Evolutionary conservation across 2,113 vertebrate genomes (phyloP), one percentile per base, ranked within the genome.

Genomic region (Mirza zaza): DNA sequence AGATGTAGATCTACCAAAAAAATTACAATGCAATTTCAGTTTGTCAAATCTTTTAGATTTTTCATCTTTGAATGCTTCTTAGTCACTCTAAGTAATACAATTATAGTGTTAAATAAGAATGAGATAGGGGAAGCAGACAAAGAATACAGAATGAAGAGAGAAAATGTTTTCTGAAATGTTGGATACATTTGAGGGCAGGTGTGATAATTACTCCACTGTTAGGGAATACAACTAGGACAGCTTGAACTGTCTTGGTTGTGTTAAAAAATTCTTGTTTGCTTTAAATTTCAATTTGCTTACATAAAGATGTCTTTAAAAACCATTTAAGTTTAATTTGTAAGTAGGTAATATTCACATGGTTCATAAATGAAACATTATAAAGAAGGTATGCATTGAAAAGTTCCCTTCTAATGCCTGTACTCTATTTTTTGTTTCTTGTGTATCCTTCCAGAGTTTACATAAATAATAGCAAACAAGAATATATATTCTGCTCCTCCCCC

Each of bases 201-300:
- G 65, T 50, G 82, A 83, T n/a, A n/a, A 65, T 76, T 86, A 27
- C 32, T 70, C 25, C 21, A 25, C n/a, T 80, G 15, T 50, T 27
- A 27, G 32, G 52, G 32, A 63, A 29, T 65, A 77, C n/a, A 73
- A 3, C 39, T 79, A 81, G 63, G 67, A 52, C 48, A 65, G 48
- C 34, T 55, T 17, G 48, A 97, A 82, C 75, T 70, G 36, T 73
- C n/a, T 83, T 39, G 27, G 4, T 70, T 84, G 8, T 67, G 57
- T 96, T 76, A 91, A 90, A 76, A 91, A 90, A 76, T 57, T 45
- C 83, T 55, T 55, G 0, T 70, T 93, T 93, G n/a, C 27, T 79
- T 42, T 90, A 50, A 77, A 50, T 91, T 94, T 96, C 50, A 86
- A 81, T 92, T 92, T 93, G 65, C 83, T 96, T 84, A 80, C 59